Percentiles rank a stretch among this genome's conserved stretches.
Evolutionary conservation across 1,140 invertebrate species (phyloP).

Genomic region (Hetaerina americana): DNA sequence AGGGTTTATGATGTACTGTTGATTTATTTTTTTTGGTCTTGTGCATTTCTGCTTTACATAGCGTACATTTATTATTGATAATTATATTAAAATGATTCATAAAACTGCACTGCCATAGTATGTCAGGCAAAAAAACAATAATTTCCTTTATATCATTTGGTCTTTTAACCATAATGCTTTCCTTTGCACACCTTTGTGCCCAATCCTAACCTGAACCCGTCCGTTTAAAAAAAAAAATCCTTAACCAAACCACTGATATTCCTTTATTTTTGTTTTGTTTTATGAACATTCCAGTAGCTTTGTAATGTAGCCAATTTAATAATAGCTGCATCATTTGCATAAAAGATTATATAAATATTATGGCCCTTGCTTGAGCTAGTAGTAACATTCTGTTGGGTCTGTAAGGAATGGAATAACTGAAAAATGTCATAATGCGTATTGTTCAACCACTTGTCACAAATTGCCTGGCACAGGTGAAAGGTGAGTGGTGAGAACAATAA

Average conservation of each 20-base stretch:
- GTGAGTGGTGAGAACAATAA: neutral
- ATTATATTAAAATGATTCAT: neutral
- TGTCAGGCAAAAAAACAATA: neutral
- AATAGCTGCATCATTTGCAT: neutral
- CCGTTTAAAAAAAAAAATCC: neutral
- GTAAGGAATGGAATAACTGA: neutral
- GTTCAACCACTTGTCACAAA: neutral
- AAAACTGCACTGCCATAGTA: neutral
- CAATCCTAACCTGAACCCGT: neutral
- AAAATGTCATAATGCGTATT: neutral
- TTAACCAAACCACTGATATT: neutral
- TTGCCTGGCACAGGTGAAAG: neutral
- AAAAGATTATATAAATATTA: neutral
- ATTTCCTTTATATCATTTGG: neutral
- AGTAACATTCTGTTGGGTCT: neutral
- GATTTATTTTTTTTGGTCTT: conserved; percentile 1
- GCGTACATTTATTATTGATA: neutral
- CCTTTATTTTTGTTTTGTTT: neutral
- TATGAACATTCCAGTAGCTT: conserved; percentile 5
- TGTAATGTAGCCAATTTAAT: conserved; percentile 6
- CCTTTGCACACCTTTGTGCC: neutral
- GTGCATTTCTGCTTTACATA: neutral
- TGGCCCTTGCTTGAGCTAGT: conserved; percentile 5
- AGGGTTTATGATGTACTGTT: neutral
- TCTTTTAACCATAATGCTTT: neutral